Base-by-base conservation (phyloP, 1,140 invertebrate species). In the Drosophila subpulchrella region DNA sequence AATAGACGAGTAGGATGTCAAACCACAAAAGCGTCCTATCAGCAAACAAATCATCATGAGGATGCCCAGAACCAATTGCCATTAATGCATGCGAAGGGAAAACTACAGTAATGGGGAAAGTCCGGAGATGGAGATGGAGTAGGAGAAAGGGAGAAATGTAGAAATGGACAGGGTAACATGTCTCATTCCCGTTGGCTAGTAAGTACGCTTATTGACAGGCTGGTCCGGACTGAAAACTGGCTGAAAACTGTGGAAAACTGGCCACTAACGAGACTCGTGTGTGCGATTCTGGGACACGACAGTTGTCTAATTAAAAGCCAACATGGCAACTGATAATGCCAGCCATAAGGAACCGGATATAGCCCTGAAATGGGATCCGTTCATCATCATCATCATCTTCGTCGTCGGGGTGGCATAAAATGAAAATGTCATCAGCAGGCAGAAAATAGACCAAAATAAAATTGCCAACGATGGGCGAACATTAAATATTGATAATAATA, bases 231-330 rank as follows among this genome's bases (percentile, higher is more conserved):
- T 32, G 7, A 10, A 10, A 10, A 34, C 8, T 34, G 32, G 32
- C 44, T 24, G 56, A 20, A 32, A 47, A 47, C 13, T 48, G 32
- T 6, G 10, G 44, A 10, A 39, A 60, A 56, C 63, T 77, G 66
- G 30, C 61, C 78, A 66, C 79, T 74, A 82, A 81, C 74, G 74
- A 75, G 60, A 46, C 76, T 63, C 59, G 30, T 65, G 75, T 59
- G 78, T 48, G 51, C 53, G 41, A 60, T 44, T 42, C 38, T 34
- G n/a, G 13, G 30, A 32, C 75, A 41, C 55, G 51, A 67, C 66
- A 74, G 67, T 58, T 62, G 75, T 83, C 80, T 83, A 79, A 83
- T 83, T 83, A 83, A 83, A 83, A 72, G 75, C 75, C 77, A 79
- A 83, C 81, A 63, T 62, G 63, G 44, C 39, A 75, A 34, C 56